A percentile compares a stretch with the other conserved stretches of the same genome.
These are phyloP conservation scores for Ophioninae sp. DNA, from an alignment of 2,888 invertebrate species.

Conservation along the genomic window DNA sequence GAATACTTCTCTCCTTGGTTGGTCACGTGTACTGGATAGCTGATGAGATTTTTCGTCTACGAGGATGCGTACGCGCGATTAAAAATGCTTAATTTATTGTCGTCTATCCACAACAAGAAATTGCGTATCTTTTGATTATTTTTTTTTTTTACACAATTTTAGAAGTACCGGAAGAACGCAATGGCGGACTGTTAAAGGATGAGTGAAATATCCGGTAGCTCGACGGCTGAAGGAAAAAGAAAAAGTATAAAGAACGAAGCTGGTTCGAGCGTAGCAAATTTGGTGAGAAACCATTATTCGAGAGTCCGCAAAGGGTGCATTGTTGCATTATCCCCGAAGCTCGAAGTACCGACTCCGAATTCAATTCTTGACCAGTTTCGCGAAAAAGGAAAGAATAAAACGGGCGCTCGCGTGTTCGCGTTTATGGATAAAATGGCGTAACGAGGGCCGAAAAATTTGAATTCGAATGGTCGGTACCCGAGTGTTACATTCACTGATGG, in stretches of 20 bases:
- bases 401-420: background rate
- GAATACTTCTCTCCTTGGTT: background rate
- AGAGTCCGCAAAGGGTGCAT: slow-evolving; percentile 18
- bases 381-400: slow-evolving; percentile 2
- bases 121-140: background rate
- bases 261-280: slow-evolving; percentile 25
- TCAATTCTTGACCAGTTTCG: slow-evolving; percentile 46
- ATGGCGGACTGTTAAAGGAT: background rate
- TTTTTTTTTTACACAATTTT: background rate
- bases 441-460: slow-evolving; percentile 61
- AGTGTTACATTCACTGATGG: slow-evolving; percentile 37
- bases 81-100: background rate
- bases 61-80: background rate
- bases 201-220: background rate
- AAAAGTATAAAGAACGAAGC: background rate
- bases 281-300: slow-evolving; percentile 44
- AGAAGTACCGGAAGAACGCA: background rate
- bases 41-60: background rate
- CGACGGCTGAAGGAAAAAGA: background rate
- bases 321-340: slow-evolving; percentile 25
- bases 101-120: background rate
- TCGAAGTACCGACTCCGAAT: slow-evolving; percentile 15
- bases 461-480: slow-evolving; percentile 55
- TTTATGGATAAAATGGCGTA: slow-evolving; percentile 54
- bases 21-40: no score